A percentile compares a stretch with the other conserved stretches of the same genome.
phyloP scores from a whole-genome alignment of 1,140 invertebrate genomes.

The Zaprionus kolodkinae region DNA sequence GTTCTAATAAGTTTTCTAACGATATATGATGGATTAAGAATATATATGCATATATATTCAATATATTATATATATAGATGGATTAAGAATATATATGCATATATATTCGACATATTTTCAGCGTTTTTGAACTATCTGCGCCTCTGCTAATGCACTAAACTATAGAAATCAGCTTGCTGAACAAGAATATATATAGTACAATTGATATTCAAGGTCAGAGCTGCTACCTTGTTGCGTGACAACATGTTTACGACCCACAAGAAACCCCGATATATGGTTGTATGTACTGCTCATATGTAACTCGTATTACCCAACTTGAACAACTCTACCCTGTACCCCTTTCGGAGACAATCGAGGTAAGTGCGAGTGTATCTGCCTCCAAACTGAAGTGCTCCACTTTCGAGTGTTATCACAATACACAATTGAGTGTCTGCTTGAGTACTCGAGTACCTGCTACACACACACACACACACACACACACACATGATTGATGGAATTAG shows the following conservation, averaged over 20 bases:
- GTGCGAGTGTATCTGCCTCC: background rate
- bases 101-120: background rate
- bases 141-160: too few species aligned
- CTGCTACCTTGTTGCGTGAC: background rate
- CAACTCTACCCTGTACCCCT: background rate
- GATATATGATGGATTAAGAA: background rate
- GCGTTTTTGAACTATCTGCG: too few species aligned
- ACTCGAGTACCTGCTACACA: background rate
- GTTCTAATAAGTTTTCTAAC: too few species aligned
- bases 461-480: background rate
- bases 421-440: conserved; percentile 1
- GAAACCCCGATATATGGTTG: too few species aligned
- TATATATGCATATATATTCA: background rate
- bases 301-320: background rate
- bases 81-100: background rate
- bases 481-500: background rate
- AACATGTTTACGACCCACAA: background rate
- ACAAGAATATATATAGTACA: too few species aligned
- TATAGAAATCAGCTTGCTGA: too few species aligned
- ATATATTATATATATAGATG: background rate
- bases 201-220: background rate
- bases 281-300: background rate
- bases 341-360: background rate
- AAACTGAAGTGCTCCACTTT: background rate
- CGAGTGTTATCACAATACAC: conserved; percentile 3